Conservation (phyloP, 2,888 invertebrate genomes). For the Nymphalis urticae region DNA sequence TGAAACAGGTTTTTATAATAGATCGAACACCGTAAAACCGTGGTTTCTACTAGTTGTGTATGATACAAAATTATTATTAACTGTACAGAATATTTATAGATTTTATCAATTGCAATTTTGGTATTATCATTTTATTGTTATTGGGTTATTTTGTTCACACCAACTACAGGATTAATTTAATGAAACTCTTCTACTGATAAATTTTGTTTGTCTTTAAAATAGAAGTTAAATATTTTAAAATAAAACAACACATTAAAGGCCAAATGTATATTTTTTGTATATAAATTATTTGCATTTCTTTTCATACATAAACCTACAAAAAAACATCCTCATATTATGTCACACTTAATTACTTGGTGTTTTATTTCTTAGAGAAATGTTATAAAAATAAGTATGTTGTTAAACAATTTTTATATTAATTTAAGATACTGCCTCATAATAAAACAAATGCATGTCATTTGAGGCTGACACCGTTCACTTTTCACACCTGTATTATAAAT, state of each 20-base stretch:
- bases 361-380: constrained; percentile 55
- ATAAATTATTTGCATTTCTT: constrained; percentile 79
- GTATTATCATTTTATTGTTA: too few species aligned
- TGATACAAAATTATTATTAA: too few species aligned
- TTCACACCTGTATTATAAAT: background rate
- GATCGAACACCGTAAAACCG: too few species aligned
- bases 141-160: too few species aligned
- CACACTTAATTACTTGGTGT: constrained; percentile 73
- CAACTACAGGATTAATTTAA: too few species aligned
- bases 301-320: constrained; percentile 70
- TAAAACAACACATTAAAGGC: constrained; percentile 61
- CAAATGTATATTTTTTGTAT: constrained; percentile 77
- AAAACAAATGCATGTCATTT: constrained; percentile 35
- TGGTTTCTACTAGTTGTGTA: too few species aligned
- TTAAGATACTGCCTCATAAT: constrained; percentile 42
- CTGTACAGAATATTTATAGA: too few species aligned
- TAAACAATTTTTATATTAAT: constrained; percentile 13
- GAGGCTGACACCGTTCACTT: constrained; percentile 31
- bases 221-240: constrained; percentile 16
- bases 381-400: constrained; percentile 58
- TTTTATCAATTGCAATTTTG: too few species aligned
- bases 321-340: constrained; percentile 69
- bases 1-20: too few species aligned
- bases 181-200: too few species aligned
- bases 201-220: too few species aligned